Conservation (phyloP, 2,888 invertebrate species). For the Allophyes oxyacanthae region DNA sequence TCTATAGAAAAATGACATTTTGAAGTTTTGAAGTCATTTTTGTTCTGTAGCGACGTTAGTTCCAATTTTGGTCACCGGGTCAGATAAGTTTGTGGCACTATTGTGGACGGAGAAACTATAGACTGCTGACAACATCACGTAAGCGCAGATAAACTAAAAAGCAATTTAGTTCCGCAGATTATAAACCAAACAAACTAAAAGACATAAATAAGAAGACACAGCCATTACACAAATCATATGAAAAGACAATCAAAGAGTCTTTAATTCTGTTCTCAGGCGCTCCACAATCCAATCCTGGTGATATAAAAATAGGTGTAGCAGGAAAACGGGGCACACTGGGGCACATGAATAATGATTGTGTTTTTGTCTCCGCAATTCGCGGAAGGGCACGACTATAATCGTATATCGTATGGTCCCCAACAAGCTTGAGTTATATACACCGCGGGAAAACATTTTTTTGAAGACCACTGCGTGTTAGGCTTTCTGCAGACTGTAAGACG, state of each 20-base stretch:
- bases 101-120: too few relatives aligned
- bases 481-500: neutral
- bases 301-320: constrained; percentile 50
- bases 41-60: too few relatives aligned
- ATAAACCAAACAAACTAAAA: neutral
- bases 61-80: too few relatives aligned
- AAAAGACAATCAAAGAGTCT: constrained; percentile 45
- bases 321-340: constrained; percentile 53
- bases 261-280: constrained; percentile 43
- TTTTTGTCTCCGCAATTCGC: constrained; percentile 58
- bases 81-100: too few relatives aligned
- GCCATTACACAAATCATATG: constrained; percentile 35
- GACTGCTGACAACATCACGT: too few relatives aligned
- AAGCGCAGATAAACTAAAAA: too few relatives aligned
- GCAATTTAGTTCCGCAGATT: neutral
- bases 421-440: constrained; percentile 44
- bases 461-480: constrained; percentile 21
- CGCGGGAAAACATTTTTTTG: constrained; percentile 38
- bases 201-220: neutral
- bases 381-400: constrained; percentile 49
- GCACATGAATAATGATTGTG: constrained; percentile 66
- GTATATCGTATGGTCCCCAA: constrained; percentile 50
- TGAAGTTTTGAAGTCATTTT: too few relatives aligned
- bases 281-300: constrained; percentile 25
- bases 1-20: too few relatives aligned